A percentile compares a stretch with the other conserved stretches of the same genome.
phyloP scores from a whole-genome alignment of 2,888 invertebrate genomes.

The Pandemis heparana region DNA sequence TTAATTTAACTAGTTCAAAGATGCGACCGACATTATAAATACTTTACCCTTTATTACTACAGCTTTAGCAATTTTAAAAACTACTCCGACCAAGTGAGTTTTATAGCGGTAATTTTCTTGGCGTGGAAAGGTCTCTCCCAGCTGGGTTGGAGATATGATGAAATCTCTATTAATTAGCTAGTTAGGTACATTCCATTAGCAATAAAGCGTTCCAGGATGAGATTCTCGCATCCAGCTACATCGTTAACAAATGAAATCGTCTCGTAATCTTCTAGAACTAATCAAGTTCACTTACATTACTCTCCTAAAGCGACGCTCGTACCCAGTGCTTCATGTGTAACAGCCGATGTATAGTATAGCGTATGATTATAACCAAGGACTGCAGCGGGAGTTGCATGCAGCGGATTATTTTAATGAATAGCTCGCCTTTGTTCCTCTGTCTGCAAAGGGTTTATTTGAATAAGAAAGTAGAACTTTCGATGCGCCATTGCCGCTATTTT shows the following conservation, averaged over 20 bases:
- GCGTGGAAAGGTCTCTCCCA: slow-evolving; percentile 8
- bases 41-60: slow-evolving; percentile 29
- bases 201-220: slow-evolving; percentile 22
- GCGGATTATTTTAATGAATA: slow-evolving; percentile 78
- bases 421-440: slow-evolving; percentile 71
- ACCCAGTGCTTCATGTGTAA: slow-evolving; percentile 13
- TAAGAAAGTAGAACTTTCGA: slow-evolving; percentile 77
- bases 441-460: slow-evolving; percentile 74
- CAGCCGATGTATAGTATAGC: slow-evolving; percentile 11
- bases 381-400: slow-evolving; percentile 48
- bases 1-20: slow-evolving; percentile 40
- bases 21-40: slow-evolving; percentile 35
- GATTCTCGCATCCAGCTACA: slow-evolving; percentile 24
- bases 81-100: slow-evolving; percentile 23
- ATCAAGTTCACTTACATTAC: slow-evolving; percentile 13
- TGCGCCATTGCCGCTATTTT: slow-evolving; percentile 66
- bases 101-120: slow-evolving; percentile 21
- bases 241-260: slow-evolving; percentile 27
- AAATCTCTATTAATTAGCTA: slow-evolving; percentile 30
- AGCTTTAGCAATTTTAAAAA: slow-evolving; percentile 23
- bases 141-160: slow-evolving; percentile 27
- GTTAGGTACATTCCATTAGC: slow-evolving; percentile 27
- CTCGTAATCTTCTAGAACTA: slow-evolving; percentile 23
- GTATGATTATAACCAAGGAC: slow-evolving; percentile 32
- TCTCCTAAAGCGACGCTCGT: slow-evolving; percentile 9